phyloP scores from a whole-genome alignment of 2,113 vertebrate genomes.

The human region DNA sequence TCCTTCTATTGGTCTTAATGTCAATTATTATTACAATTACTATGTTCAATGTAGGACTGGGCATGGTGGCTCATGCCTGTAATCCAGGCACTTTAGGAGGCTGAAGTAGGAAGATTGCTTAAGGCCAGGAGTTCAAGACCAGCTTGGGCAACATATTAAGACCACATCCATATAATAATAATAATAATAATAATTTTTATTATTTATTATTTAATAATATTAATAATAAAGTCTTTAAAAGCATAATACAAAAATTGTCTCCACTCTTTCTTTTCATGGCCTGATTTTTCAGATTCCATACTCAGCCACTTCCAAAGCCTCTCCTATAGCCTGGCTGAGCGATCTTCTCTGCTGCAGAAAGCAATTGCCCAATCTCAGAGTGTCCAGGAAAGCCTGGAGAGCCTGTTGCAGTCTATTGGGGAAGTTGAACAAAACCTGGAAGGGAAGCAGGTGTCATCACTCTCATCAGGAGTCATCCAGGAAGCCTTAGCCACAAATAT shows the following conservation, averaged over 20 bases:
- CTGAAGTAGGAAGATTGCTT: too few species aligned
- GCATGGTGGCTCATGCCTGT: too few species aligned
- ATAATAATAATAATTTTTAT: too few species aligned
- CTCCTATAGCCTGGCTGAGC: conserved; percentile 87
- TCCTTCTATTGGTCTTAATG: neutral
- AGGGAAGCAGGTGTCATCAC: conserved; percentile 79
- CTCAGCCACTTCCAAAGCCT: conserved; percentile 90
- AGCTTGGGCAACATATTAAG: too few species aligned
- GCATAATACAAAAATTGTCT: neutral
- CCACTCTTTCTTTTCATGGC: neutral
- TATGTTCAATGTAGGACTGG: neutral
- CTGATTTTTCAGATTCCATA: conserved; percentile 85
- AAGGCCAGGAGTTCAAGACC: too few species aligned
- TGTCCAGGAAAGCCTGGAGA: conserved; percentile 94
- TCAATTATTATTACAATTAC: neutral
- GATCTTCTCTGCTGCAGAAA: conserved; percentile 94
- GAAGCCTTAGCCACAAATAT: conserved; percentile 91
- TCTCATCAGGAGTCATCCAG: conserved; percentile 90
- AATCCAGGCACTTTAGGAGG: too few species aligned
- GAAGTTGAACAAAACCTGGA: conserved; percentile 85
- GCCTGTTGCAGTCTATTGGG: conserved; percentile 90
- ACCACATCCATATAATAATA: too few species aligned
- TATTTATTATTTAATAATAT: too few species aligned
- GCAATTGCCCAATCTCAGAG: conserved; percentile 96
- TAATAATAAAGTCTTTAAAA: neutral